phyloP scores from a whole-genome alignment of 1,140 invertebrate genomes.

The Cydia strobilella region DNA sequence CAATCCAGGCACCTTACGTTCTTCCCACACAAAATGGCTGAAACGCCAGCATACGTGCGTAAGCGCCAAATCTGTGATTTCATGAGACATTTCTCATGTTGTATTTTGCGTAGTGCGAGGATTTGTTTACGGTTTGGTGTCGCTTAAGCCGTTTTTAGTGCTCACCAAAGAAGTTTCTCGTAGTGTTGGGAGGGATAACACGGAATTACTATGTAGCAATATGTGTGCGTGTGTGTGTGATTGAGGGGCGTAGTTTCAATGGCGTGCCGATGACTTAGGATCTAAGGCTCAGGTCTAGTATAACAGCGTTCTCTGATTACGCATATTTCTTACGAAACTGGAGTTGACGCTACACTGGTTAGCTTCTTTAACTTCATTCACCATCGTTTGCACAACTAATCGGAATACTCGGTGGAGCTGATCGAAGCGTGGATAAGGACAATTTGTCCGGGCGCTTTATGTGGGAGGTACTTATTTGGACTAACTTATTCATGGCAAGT shows the following conservation, averaged over 20 bases:
- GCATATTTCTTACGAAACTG: not conserved
- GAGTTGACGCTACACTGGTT: not conserved
- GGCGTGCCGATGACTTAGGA: not conserved
- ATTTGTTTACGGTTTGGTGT: not conserved
- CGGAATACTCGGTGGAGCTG: not conserved
- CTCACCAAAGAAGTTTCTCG: not conserved
- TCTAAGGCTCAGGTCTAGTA: not conserved
- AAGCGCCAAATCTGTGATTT: not conserved
- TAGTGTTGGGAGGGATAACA: conserved; percentile 31
- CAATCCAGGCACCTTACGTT: conserved; percentile 30
- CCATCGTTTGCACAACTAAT: not conserved
- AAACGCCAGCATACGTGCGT: not conserved
- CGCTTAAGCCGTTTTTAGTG: not conserved
- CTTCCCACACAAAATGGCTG: not conserved
- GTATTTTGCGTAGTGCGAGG: not conserved
- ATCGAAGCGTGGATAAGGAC: conserved; percentile 28
- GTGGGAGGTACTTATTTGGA: not conserved
- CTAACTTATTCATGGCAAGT: conserved; percentile 30
- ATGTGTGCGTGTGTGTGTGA: conserved; percentile 19
- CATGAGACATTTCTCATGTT: not conserved
- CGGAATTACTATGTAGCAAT: conserved; percentile 28
- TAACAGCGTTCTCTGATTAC: not conserved
- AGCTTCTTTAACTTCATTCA: not conserved
- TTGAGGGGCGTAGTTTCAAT: not conserved
- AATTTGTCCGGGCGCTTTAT: conserved; percentile 29